Evolutionary conservation across 2,797 vertebrate species (phyloP), one percentile per base, ranked within the genome.

Genomic region (Pseudochromis fuscus): DNA sequence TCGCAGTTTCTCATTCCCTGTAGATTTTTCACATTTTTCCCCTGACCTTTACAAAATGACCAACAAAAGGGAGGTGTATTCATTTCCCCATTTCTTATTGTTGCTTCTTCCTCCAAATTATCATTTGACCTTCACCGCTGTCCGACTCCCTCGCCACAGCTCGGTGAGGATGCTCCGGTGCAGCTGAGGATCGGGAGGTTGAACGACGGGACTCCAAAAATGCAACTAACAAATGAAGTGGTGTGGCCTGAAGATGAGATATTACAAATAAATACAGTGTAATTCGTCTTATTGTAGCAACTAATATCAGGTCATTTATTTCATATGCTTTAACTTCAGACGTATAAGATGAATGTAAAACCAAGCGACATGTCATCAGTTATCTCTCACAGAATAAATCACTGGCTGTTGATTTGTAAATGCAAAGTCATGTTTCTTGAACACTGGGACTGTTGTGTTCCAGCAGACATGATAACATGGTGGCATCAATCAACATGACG

Each of bases 121-220:
- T 84, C 87, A 90, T 90, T 79, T 93, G 91, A 93, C 91, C 90
- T 93, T 92, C 88, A 82, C 51, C 28, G 75, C 75, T 73, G 72
- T 85, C 85, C 63, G 38, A 81, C 75, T 63, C 69, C 58, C 57
- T 70, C 38, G 27, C 74, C 72, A 55, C 61, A 60, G 65, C 63
- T 82, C 49, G 12, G 52, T 62, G 24, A 83, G 57, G 75, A 84
- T 63, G 77, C 68, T 81, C 69, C 42, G 76, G 72, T 57, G 63
- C 69, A 46, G 65, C 66, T 38, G 21, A 77, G 59, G 55, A 33
- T 48, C 72, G 52, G 50, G 61, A 60, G 7, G 33, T 35, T 11
- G 33, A 35, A 35, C 10, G 33, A 35, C 13, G 33, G 13, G 11
- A 35, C 13, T 35, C 7, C 16, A 15, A 33, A 8, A 55, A 52